Percentiles rank a stretch among this genome's conserved stretches.
phyloP scores from a whole-genome alignment of 2,113 vertebrate genomes.

The Lophotis ruficrista region DNA sequence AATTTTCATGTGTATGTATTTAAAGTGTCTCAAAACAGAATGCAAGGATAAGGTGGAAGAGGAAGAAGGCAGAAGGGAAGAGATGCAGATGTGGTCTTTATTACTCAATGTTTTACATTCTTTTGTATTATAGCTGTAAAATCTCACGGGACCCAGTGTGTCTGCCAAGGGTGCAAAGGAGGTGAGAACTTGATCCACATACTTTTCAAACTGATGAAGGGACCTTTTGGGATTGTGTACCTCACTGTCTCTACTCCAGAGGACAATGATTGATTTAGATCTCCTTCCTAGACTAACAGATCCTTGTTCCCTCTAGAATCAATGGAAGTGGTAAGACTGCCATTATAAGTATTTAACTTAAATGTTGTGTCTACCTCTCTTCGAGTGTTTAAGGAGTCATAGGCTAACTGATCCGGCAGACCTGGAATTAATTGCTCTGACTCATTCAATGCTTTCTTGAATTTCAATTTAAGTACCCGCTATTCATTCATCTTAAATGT shows the following conservation, averaged over 20 bases:
- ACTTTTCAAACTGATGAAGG: background rate
- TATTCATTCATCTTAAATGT: conserved; percentile 52
- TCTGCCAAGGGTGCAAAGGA: background rate
- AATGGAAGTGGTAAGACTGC: conserved; percentile 4
- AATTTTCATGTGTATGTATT: background rate
- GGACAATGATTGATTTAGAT: conserved; percentile 40
- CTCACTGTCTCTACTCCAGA: conserved; percentile 1
- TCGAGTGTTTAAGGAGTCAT: conserved; percentile 43
- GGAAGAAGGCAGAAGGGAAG: background rate
- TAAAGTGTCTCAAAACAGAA: background rate
- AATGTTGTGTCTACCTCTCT: conserved; percentile 41
- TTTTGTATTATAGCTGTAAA: background rate
- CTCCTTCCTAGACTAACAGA: conserved; percentile 27
- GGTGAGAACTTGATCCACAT: background rate
- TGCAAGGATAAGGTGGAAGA: background rate
- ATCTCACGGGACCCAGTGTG: background rate
- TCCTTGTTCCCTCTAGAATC: conserved; percentile 39
- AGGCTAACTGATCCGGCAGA: conserved; percentile 56
- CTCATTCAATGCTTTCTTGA: conserved; percentile 56
- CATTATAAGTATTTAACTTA: conserved; percentile 50
- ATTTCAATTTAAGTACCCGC: conserved; percentile 41
- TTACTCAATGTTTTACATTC: background rate
- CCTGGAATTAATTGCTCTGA: conserved; percentile 57
- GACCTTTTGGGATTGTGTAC: background rate
- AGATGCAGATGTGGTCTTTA: background rate